Conservation (phyloP, 2,113 vertebrate genomes). For the Boulengeromyrus knoepffleri region DNA sequence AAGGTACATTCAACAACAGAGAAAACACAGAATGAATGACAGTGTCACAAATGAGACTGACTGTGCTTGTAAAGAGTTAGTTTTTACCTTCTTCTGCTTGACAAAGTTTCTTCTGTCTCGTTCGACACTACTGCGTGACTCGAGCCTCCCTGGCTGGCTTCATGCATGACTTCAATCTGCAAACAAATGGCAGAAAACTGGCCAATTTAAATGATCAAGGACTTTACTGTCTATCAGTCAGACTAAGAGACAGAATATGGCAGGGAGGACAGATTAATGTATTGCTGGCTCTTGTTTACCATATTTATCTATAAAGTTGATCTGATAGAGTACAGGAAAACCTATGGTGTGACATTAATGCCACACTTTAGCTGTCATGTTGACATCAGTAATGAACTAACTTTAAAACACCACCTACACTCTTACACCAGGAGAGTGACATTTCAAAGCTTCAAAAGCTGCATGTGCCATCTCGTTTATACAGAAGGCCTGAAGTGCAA, state of each 20-base stretch:
- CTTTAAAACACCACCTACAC: not conserved
- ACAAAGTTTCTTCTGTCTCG: slow-evolving; percentile 73
- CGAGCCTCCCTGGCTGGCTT: slow-evolving; percentile 73
- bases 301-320: not conserved
- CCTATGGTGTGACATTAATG: not conserved
- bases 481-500: not conserved
- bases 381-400: not conserved
- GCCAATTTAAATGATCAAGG: slow-evolving; percentile 6
- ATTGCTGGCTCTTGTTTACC: not conserved
- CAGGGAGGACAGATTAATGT: not conserved
- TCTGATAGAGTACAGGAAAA: not conserved
- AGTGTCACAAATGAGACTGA: not conserved
- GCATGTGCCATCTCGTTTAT: not conserved
- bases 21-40: not conserved
- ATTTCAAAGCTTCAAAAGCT: not conserved
- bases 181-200: slow-evolving; percentile 7
- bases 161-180: slow-evolving; percentile 88
- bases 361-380: not conserved
- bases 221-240: not conserved
- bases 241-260: not conserved
- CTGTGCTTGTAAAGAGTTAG: not conserved
- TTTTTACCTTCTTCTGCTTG: slow-evolving; percentile 74
- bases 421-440: not conserved
- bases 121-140: slow-evolving; percentile 62
- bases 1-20: not conserved